A percentile compares a stretch with the other conserved stretches of the same genome.
Conservation (phyloP, 2,888 invertebrate species). For the Siphlonurus alternatus region DNA sequence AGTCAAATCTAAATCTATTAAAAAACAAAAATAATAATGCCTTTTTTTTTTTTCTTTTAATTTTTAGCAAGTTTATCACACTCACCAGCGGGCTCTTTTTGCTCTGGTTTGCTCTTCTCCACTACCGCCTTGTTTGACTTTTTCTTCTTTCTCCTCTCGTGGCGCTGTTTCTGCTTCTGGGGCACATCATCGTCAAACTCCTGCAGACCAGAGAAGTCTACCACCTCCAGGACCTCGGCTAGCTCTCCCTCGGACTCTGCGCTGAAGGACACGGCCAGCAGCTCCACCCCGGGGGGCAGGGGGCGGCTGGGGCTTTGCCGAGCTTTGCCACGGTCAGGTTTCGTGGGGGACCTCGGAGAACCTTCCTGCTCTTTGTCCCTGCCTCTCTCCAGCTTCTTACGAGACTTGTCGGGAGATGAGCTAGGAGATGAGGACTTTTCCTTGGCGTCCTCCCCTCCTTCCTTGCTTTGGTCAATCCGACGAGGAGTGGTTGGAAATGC, state of each 20-base stretch:
- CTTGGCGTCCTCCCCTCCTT: background rate
- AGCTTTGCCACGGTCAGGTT: slow-evolving; percentile 39
- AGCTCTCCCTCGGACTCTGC: background rate
- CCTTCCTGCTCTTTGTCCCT: background rate
- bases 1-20: no score
- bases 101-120: slow-evolving; percentile 1
- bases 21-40: no score
- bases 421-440: background rate
- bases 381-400: background rate
- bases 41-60: no score
- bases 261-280: background rate
- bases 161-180: slow-evolving; percentile 31
- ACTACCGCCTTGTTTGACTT: slow-evolving; percentile 8
- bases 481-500: slow-evolving; percentile 12
- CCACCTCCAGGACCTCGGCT: background rate
- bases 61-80: slow-evolving; percentile 1
- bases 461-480: background rate
- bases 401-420: background rate
- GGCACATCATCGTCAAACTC: slow-evolving; percentile 30
- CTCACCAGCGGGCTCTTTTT: slow-evolving; percentile 6
- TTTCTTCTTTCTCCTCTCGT: slow-evolving; percentile 15
- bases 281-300: slow-evolving; percentile 26
- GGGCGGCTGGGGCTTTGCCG: slow-evolving; percentile 38
- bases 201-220: slow-evolving; percentile 19
- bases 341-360: slow-evolving; percentile 11